Evolutionary conservation across 2,113 vertebrate genomes (phyloP), one percentile per base, ranked within the genome.

Genomic region (Atlantisia rogersi): DNA sequence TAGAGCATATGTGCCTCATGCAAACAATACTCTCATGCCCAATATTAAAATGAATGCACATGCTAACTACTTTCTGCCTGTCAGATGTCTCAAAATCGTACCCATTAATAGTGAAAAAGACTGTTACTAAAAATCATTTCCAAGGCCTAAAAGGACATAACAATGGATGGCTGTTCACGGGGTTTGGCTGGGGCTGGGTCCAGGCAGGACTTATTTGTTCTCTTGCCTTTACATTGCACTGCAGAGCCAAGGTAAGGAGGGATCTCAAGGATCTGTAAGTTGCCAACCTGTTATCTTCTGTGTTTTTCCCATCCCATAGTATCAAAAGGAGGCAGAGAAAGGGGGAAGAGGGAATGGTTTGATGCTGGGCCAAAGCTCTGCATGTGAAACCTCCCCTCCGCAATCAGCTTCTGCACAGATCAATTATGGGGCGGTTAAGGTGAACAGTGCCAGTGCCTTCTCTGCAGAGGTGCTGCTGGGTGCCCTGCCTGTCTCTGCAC

Each of bases 1-100:
- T 80, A 88, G 24, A 90, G 82, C 70, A 88, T 92, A 87, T 87
- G 91, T 80, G 68, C 48, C 70, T 75, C 83, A 65, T 91, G 86
- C 92, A 92, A 86, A 89, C 78, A 93, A 69, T 63, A 63, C 24
- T 76, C 46, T 82, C 46, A 11, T 55, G 70, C 86, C 90, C 85
- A 82, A 25, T 67, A 82, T 46, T 75, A 85, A 85, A 96, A 82
- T 16, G 3, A 91, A 91, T 24, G 24, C 62, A 68, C 89, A 68
- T 63, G 80, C 39, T 92, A 71, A 73, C 79, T 79, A 55, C 58
- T 90, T 91, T 92, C 75, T 86, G 88, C 58, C 50, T 92, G 71
- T 91, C 93, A 92, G 78, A 92, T 68, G 92, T 74, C 85, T 75
- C 70, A 70, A 92, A 87, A 70, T 46, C 7, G 4, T 88, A 68